Conservation (phyloP, 2,888 invertebrate species). For the Lamellibrachia satsuma region DNA sequence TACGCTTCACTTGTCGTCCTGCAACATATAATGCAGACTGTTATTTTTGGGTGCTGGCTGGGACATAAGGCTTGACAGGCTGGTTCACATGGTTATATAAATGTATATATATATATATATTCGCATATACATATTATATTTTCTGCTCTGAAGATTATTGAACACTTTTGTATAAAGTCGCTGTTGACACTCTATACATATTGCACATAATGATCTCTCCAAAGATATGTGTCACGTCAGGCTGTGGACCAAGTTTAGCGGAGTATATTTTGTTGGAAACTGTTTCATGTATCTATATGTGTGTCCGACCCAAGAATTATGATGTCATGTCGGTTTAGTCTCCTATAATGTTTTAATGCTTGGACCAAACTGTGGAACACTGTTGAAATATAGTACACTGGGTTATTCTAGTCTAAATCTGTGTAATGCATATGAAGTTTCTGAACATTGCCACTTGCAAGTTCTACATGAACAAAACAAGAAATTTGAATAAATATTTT, state of each 20-base stretch:
- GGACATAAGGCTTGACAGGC: not conserved
- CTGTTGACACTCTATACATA: not conserved
- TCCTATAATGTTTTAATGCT: not conserved
- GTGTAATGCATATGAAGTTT: not conserved
- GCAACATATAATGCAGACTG: not conserved
- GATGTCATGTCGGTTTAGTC: not conserved
- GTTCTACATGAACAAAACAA: not conserved
- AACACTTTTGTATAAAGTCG: not conserved
- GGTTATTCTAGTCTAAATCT: not conserved
- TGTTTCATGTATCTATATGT: not conserved
- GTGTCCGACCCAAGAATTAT: not conserved
- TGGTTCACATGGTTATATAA: not conserved
- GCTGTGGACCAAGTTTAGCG: slow-evolving; percentile 10
- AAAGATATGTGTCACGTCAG: not conserved
- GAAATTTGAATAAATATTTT: not conserved
- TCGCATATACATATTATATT: slow-evolving; percentile 9
- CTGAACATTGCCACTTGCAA: not conserved
- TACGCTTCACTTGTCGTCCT: not conserved
- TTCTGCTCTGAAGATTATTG: not conserved
- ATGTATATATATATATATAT: slow-evolving; percentile 7
- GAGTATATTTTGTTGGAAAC: slow-evolving; percentile 11
- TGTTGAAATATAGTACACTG: not conserved
- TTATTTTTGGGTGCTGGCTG: slow-evolving; percentile 13
- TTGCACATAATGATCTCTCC: not conserved
- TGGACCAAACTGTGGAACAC: not conserved